Evolutionary conservation across 1,140 invertebrate genomes (phyloP), one percentile per base, ranked within the genome.

Genomic region (Drosophila trapezifrons): DNA sequence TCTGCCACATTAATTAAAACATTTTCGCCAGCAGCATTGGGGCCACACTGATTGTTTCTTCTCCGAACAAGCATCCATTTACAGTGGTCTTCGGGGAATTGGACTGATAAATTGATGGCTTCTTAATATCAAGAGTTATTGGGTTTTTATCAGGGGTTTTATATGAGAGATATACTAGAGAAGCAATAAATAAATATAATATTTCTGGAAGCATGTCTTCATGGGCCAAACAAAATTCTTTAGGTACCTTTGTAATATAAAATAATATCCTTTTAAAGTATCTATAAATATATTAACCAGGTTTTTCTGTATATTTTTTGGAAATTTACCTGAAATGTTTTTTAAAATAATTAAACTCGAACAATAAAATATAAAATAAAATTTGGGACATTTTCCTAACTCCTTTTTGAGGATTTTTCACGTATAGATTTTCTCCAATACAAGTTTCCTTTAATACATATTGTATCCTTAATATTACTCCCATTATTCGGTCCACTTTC

Each of bases 1-100:
- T 76, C 67, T 76, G 58, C 67, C 62, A 75, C 84, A 87, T 89
- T 89, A 89, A 89, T 89, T 89, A 89, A 89, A 89, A 89, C 80
- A 89, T 89, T 83, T 87, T 89, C 35, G 72, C 81, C 82, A 66
- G 57, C 63, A 51, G 38, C 73, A 76, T 58, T 58, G 71, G 46
- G 63, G 49, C 76, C 56, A 74, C 63, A 77, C 32, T 76, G 76
- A 78, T 82, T 66, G 80, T 76, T 58, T 58, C 42, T 79, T 62
- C 22, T 52, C n/a, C 13, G 37, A 58, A 69, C 54, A 17, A 57
- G 35, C 59, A 60, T 15, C 40, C n/a, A 58, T 46, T 72, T 47
- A 73, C 65, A 83, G 65, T 72, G 63, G 63, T 51, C 35, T 64
- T 49, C 45, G n/a, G 38, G 18, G 58, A 62, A 25, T 64, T 51